These are phyloP conservation scores for Amaurobius ferox DNA, from an alignment of 2,888 invertebrate species.

Conservation along the genomic window DNA sequence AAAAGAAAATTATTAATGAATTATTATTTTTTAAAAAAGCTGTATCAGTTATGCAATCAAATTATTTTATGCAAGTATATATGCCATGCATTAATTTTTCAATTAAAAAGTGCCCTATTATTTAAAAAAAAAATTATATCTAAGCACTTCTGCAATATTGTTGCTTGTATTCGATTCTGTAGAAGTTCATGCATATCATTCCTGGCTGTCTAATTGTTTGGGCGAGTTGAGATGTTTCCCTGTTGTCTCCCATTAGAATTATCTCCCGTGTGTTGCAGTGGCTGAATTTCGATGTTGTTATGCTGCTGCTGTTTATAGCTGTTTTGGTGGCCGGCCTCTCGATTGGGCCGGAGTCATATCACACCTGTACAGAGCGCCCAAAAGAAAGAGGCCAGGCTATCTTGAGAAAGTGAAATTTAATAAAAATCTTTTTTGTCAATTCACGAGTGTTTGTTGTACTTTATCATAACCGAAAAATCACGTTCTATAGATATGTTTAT, in stretches of 20 bases:
- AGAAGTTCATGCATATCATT: neutral
- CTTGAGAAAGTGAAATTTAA: conserved; percentile 45
- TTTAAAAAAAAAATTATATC: no score
- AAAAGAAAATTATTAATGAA: no score
- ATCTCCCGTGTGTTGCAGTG: conserved; percentile 15
- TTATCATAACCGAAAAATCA: neutral
- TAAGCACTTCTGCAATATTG: no score
- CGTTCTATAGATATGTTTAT: no score
- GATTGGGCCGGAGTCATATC: conserved; percentile 49
- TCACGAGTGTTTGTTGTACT: neutral
- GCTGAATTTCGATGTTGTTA: conserved; percentile 17
- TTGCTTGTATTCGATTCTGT: no score
- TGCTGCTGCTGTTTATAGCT: conserved; percentile 40
- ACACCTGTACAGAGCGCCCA: conserved; percentile 60
- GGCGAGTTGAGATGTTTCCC: conserved; percentile 11
- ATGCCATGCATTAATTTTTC: no score
- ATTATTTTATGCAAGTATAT: no score
- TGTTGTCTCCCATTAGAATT: conserved; percentile 6
- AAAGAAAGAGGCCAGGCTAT: conserved; percentile 30
- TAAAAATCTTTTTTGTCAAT: conserved; percentile 53
- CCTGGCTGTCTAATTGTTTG: conserved; percentile 2
- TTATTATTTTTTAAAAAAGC: no score
- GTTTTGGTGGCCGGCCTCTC: conserved; percentile 24
- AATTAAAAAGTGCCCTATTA: no score
- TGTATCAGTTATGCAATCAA: no score